Evolutionary conservation across 2,888 invertebrate species (phyloP).

Genomic region (Drosophila pegasa): DNA sequence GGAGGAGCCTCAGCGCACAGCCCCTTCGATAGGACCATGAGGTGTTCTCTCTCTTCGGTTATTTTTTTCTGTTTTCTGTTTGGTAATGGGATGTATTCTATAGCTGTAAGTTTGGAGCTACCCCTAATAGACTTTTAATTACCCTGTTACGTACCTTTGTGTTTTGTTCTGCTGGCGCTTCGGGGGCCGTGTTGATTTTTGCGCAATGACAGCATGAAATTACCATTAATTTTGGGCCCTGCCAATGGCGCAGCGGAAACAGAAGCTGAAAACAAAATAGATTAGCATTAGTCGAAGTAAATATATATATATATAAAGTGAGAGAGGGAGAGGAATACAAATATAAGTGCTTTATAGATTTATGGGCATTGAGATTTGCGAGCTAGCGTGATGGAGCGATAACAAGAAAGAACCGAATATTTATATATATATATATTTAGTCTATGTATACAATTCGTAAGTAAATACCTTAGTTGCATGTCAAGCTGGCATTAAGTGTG

Average conservation of each 20-base stretch:
- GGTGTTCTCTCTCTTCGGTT: background rate
- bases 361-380: conserved; percentile 34
- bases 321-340: conserved; percentile 20
- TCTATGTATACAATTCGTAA: background rate
- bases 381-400: background rate
- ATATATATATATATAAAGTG: conserved; percentile 8
- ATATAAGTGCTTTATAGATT: conserved; percentile 14
- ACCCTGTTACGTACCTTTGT: conserved; percentile 51
- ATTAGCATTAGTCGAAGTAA: conserved; percentile 44
- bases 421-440: background rate
- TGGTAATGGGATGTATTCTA: conserved; percentile 25
- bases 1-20: no score
- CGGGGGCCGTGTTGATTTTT: conserved; percentile 61
- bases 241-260: conserved; percentile 40
- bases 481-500: conserved; percentile 59
- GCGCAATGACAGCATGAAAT: conserved; percentile 64
- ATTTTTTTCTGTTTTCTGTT: background rate
- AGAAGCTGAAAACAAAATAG: conserved; percentile 49
- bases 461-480: conserved; percentile 56
- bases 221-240: conserved; percentile 57
- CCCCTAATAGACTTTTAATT: conserved; percentile 69
- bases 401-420: conserved; percentile 3
- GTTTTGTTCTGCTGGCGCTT: conserved; percentile 49
- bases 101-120: conserved; percentile 12
- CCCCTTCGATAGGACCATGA: conserved; percentile 4